Conservation (phyloP, 2,888 invertebrate genomes). For the Trichopria drosophilae region DNA sequence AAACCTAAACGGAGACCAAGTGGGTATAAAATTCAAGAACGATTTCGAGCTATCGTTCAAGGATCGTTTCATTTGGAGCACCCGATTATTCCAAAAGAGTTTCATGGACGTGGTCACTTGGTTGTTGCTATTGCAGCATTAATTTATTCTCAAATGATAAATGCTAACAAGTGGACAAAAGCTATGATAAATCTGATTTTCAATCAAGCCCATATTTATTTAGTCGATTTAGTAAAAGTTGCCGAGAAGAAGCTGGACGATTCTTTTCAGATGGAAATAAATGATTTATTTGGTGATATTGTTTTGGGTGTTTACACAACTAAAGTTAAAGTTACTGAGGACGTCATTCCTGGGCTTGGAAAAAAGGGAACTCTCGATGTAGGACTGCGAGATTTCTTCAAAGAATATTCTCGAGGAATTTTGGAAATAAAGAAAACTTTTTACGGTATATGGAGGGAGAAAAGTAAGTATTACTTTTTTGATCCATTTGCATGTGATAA, state of each 20-base stretch:
- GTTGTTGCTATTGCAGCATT: constrained; percentile 47
- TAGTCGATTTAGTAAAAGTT: constrained; percentile 48
- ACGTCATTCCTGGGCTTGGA: constrained; percentile 46
- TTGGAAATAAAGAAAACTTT: constrained; percentile 49
- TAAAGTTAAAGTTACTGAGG: constrained; percentile 48
- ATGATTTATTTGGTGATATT: constrained; percentile 49
- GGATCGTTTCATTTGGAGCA: constrained; percentile 50
- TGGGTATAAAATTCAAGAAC: constrained; percentile 45
- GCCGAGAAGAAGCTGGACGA: constrained; percentile 47
- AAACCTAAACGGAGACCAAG: constrained; percentile 42
- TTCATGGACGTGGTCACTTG: constrained; percentile 46
- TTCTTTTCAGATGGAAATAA: constrained; percentile 43
- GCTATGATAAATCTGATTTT: constrained; percentile 51
- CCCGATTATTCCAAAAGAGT: constrained; percentile 38
- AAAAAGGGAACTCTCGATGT: constrained; percentile 43
- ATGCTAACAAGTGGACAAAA: constrained; percentile 50
- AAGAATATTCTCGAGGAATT: constrained; percentile 38
- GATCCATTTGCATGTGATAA: constrained; percentile 53
- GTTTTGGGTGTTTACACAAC: constrained; percentile 52
- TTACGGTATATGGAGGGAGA: constrained; percentile 53
- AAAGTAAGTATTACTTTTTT: constrained; percentile 48
- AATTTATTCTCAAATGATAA: constrained; percentile 48
- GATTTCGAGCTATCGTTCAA: constrained; percentile 46
- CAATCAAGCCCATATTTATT: constrained; percentile 52
- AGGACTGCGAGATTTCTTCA: constrained; percentile 47